phyloP scores from a whole-genome alignment of 64 coral and sea anemone species.

The Cladopsammia gracilis region DNA sequence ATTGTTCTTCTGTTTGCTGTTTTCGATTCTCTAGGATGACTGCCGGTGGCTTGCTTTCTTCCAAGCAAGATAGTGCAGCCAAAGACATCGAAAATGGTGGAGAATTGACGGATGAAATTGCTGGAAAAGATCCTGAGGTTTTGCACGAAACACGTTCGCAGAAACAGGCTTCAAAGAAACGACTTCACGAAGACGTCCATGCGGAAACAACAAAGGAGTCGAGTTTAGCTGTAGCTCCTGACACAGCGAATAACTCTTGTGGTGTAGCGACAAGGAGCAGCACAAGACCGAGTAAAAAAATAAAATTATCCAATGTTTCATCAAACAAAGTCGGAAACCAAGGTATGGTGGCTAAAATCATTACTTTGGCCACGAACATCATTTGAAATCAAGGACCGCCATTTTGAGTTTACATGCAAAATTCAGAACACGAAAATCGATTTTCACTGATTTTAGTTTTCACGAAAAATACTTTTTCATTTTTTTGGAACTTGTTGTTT shows the following conservation, averaged over 20 bases:
- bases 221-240: neutral
- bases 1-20: slow-evolving; percentile 62
- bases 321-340: slow-evolving; percentile 41
- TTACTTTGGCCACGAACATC: slow-evolving; percentile 26
- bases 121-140: slow-evolving; percentile 48
- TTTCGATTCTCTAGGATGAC: slow-evolving; percentile 70
- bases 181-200: slow-evolving; percentile 52
- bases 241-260: slow-evolving; percentile 33
- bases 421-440: neutral
- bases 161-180: slow-evolving; percentile 63
- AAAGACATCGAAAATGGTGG: slow-evolving; percentile 20
- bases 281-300: slow-evolving; percentile 70
- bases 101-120: slow-evolving; percentile 31
- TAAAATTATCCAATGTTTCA: slow-evolving; percentile 31
- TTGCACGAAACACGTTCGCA: slow-evolving; percentile 80
- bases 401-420: slow-evolving; percentile 13
- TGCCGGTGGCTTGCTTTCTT: slow-evolving; percentile 27
- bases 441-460: neutral
- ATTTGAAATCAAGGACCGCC: slow-evolving; percentile 10
- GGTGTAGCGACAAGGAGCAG: slow-evolving; percentile 73
- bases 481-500: neutral
- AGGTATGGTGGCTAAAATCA: slow-evolving; percentile 43
- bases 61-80: slow-evolving; percentile 50
- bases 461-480: neutral
- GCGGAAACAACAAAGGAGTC: slow-evolving; percentile 67